phyloP scores from a whole-genome alignment of 2,888 invertebrate species.

The Helicoverpa assulta region DNA sequence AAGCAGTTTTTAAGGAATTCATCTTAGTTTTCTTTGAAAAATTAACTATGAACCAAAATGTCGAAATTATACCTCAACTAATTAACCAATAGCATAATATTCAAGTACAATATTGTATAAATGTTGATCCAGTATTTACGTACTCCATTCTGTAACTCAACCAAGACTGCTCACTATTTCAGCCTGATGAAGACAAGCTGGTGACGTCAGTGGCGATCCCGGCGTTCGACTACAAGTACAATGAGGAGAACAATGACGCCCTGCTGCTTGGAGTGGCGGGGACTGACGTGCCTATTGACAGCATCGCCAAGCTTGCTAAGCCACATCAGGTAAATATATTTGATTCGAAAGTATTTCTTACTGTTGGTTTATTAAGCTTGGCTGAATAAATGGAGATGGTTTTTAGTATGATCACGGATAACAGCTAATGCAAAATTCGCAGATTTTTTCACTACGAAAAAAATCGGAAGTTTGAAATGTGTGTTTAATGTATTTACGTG shows the following conservation, averaged over 20 bases:
- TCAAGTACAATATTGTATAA: too few species aligned
- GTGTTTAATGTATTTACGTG: too few species aligned
- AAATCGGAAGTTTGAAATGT: too few species aligned
- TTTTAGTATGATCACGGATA: too few species aligned
- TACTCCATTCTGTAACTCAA: not conserved
- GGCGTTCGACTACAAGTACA: conserved; percentile 94
- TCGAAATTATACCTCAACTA: too few species aligned
- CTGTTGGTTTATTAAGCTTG: not conserved
- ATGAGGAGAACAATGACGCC: conserved; percentile 91
- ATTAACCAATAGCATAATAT: too few species aligned
- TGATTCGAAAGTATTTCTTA: not conserved
- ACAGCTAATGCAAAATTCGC: too few species aligned
- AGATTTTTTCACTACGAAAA: too few species aligned
- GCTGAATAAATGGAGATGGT: too few species aligned
- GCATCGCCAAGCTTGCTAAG: conserved; percentile 96
- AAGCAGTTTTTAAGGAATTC: too few species aligned
- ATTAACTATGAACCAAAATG: too few species aligned
- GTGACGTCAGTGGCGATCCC: conserved; percentile 98
- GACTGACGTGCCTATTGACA: conserved; percentile 97
- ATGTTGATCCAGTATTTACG: not conserved
- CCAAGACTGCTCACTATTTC: conserved; percentile 40
- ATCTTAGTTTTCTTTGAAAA: too few species aligned
- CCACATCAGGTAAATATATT: conserved; percentile 93
- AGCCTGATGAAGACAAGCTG: conserved; percentile 91
- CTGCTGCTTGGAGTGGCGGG: conserved; percentile 98